Base-by-base conservation (phyloP, 2,888 invertebrate species). In the Rhingia campestris region DNA sequence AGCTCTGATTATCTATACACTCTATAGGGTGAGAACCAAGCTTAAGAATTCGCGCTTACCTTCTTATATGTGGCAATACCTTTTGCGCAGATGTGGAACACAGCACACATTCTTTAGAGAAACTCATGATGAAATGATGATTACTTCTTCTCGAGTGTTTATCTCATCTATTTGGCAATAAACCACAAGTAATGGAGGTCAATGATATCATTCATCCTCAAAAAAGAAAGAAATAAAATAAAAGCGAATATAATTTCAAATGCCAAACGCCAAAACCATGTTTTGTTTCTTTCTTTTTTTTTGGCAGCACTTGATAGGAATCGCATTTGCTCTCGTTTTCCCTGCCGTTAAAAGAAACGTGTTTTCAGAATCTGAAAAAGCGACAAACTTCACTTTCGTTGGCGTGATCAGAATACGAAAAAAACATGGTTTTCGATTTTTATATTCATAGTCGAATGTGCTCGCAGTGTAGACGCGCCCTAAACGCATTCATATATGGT, bases 301-400 rank as follows among this genome's bases (percentile, higher is more conserved):
- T 75, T 69, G 67, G 77, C 67, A 76, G 10, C 22, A 22, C 22
- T 6, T 37, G 43, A 67, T 72, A 51, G 53, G 58, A 47, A 76
- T 76, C 66, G 33, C 47, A 32, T 63, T 64, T 49, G 67, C 51
- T 73, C 73, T 37, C 47, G 58, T 70, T 80, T 84, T 84, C 80
- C 64, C 64, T 70, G 32, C 58, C 30, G 45, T 47, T 22, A 64
- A 61, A 59, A 56, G 56, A 72, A 77, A 54, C 61, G 54, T 69
- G 82, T 59, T 74, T 80, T 41, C 43, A 64, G 69, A 79, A 69
- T 82, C 79, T 63, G 69, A 79, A 22, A 73, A 37, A 75, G 66
- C 30, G 45, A 75, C 64, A 66, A 75, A 66, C 80, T 84, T 84
- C 80, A 75, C 84, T 84, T 84, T 84, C 84, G 37, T 80, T 63